phyloP scores from a whole-genome alignment of 1,140 invertebrate species.

The Heliconius hermathena region DNA sequence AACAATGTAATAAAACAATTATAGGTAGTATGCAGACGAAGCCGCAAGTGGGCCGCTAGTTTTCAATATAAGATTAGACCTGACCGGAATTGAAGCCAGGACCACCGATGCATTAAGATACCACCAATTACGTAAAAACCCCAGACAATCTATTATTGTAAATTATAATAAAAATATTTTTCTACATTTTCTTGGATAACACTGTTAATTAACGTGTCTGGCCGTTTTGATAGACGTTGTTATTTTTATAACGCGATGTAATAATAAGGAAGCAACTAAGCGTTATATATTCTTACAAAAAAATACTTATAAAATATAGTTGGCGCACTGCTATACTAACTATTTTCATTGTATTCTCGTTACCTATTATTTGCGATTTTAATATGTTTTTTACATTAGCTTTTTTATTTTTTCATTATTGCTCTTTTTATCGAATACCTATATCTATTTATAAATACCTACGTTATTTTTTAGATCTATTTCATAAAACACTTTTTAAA shows the following conservation, averaged over 20 bases:
- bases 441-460: too few species aligned
- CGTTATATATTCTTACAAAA: conserved; percentile 7
- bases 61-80: not conserved
- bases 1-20: too few species aligned
- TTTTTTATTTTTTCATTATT: not conserved
- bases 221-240: conserved; percentile 25
- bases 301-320: conserved; percentile 3
- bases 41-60: not conserved
- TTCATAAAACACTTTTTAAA: too few species aligned
- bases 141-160: not conserved
- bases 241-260: conserved; percentile 5
- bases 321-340: not conserved
- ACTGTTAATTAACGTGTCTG: conserved; percentile 35
- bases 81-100: not conserved
- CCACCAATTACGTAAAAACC: conserved; percentile 1
- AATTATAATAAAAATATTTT: conserved; percentile 24
- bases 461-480: too few species aligned
- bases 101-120: conserved; percentile 5
- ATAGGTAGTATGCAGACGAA: too few species aligned
- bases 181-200: conserved; percentile 26
- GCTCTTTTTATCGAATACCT: too few species aligned
- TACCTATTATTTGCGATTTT: not conserved
- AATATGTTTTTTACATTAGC: not conserved
- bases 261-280: conserved; percentile 20
- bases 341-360: not conserved